A percentile compares a stretch with the other conserved stretches of the same genome.
Conservation (phyloP, 1,140 invertebrate genomes). For the Pseudomyrmex concolor region DNA sequence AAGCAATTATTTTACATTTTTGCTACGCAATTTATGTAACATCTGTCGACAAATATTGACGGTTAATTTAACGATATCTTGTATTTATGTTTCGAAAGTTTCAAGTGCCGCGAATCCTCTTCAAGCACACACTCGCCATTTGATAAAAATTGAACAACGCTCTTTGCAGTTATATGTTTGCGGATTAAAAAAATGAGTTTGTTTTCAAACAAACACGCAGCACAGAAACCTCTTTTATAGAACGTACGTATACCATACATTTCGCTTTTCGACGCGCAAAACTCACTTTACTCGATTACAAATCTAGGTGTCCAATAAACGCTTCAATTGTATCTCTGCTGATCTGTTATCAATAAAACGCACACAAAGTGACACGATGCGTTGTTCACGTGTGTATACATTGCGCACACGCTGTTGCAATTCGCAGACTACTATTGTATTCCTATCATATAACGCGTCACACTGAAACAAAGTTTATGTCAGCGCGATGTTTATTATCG, state of each 20-base stretch:
- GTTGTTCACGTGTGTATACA: not conserved
- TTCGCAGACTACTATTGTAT: constrained; percentile 60
- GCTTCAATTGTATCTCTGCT: constrained; percentile 76
- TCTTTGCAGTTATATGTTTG: not conserved
- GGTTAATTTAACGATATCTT: not conserved
- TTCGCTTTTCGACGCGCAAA: not conserved
- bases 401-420: constrained; percentile 25
- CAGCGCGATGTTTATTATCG: constrained; percentile 83
- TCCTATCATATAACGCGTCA: constrained; percentile 41
- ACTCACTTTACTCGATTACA: constrained; percentile 1
- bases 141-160: too few relatives aligned
- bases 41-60: not conserved
- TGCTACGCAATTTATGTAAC: not conserved
- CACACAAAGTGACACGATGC: constrained; percentile 17
- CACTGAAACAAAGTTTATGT: constrained; percentile 79
- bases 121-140: too few relatives aligned
- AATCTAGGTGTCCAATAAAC: constrained; percentile 70
- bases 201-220: not conserved
- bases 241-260: too few relatives aligned
- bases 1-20: not conserved
- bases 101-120: not conserved
- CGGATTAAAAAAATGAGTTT: not conserved
- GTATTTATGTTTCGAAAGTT: not conserved
- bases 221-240: too few relatives aligned
- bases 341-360: constrained; percentile 76